Evolutionary conservation across 53 echinoderm and acorn worm genomes (phyloP).

Genomic region (Echinarachnius parma): DNA sequence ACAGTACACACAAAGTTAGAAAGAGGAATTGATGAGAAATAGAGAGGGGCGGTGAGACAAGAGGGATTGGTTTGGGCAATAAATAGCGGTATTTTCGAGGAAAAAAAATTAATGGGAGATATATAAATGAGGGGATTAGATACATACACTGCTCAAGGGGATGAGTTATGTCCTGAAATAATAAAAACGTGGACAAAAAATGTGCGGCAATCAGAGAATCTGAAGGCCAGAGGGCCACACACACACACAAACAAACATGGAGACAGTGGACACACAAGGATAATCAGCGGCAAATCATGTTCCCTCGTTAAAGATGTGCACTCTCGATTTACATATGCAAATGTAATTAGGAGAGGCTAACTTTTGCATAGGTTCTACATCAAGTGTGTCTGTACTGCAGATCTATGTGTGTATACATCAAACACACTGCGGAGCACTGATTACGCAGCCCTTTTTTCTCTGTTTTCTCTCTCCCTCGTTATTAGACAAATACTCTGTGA

Average conservation of each 20-base stretch:
- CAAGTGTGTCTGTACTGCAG: neutral
- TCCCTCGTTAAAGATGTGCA: conserved; percentile 12
- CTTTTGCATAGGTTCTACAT: neutral
- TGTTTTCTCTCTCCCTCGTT: too few relatives aligned
- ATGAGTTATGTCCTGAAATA: too few relatives aligned
- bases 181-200: too few relatives aligned
- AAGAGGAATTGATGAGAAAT: conserved; percentile 4
- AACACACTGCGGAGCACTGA: neutral
- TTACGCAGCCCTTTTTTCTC: conserved; percentile 11
- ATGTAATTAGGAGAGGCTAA: conserved; percentile 36
- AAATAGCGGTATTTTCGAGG: conserved; percentile 5
- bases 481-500: too few relatives aligned
- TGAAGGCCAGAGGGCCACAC: neutral
- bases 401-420: neutral
- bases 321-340: conserved; percentile 43
- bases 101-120: conserved; percentile 14
- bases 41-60: conserved; percentile 5
- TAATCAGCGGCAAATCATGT: conserved; percentile 1
- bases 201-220: too few relatives aligned
- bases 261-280: conserved; percentile 1
- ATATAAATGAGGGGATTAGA: conserved; percentile 28
- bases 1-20: conserved; percentile 11
- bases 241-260: conserved; percentile 8
- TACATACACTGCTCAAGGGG: conserved; percentile 5
- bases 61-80: neutral